Base-by-base conservation (phyloP, 2,113 vertebrate species). In the Stomatorhinus ivindoensis region DNA sequence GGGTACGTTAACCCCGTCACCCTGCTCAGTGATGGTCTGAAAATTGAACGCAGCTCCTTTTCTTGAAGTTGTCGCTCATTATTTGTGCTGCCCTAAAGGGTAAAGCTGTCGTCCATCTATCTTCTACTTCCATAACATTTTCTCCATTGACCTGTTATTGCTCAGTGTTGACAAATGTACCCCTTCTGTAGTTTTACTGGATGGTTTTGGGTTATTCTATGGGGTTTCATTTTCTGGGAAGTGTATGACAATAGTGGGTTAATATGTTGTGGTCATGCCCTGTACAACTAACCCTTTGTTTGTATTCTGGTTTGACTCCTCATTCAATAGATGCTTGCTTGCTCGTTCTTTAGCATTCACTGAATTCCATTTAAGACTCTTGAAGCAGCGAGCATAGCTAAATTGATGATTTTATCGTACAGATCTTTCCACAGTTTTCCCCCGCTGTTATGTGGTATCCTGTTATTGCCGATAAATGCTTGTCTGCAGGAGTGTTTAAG, bases 1-100 rank as follows among this genome's bases (percentile, higher is more conserved):
- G 96, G 96, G 96, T 97, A 96, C 96, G 96, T 96, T 92, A 92
- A 3, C 39, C 39, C 39, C 7, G 17, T 47, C 42, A 46, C 42
- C 8, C 42, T 47, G 5, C 17, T 46, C 42, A 83, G 19, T 47
- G 17, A 35, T 35, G 53, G 53, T 47, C 31, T 47, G 80, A 31
- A 27, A 39, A 39, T 39, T 39, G 69, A 15, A 76, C 39, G 31
- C 69, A 2, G 46, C 83, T 13, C 24, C 9, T n/a, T 9, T 85
- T 89, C 9, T 87, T 61, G 39, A 31, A 19, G 15, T 19, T 39
- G 15, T 76, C 31, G 0, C 31, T 39, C 10, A 39, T 85, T 85
- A 9, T 50, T 31, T 76, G 27, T 76, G 13, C 27, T 35, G 11
- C 31, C 15, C 13, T 76, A 19, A 50, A 84, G 69, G 42, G 46